Conservation (phyloP, 2,888 invertebrate genomes). For the Apantesis nais region DNA sequence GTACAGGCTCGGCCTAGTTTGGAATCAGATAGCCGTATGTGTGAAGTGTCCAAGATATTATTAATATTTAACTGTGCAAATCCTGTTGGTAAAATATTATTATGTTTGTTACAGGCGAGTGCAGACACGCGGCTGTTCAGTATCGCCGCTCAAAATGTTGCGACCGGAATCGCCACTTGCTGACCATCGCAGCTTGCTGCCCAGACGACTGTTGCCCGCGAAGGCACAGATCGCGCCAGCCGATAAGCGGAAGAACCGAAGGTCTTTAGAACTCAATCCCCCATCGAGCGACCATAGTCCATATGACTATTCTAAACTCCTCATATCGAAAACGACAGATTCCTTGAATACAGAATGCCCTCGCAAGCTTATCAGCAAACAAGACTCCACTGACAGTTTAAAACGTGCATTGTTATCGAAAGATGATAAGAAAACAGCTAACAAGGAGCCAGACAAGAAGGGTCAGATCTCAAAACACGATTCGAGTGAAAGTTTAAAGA, state of each 20-base stretch:
- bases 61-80: background rate
- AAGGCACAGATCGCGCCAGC: slow-evolving; percentile 80
- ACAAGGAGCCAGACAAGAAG: slow-evolving; percentile 71
- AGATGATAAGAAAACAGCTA: slow-evolving; percentile 71
- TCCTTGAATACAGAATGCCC: slow-evolving; percentile 81
- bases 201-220: slow-evolving; percentile 77
- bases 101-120: slow-evolving; percentile 74
- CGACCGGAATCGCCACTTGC: slow-evolving; percentile 84
- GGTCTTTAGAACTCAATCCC: slow-evolving; percentile 81
- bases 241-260: slow-evolving; percentile 78
- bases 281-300: slow-evolving; percentile 69
- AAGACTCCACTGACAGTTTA: slow-evolving; percentile 78
- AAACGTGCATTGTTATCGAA: slow-evolving; percentile 75
- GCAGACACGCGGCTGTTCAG: slow-evolving; percentile 66
- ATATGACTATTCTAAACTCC: slow-evolving; percentile 79
- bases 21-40: no score
- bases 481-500: slow-evolving; percentile 78
- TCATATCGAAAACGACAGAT: slow-evolving; percentile 82
- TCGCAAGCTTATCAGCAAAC: slow-evolving; percentile 75
- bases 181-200: slow-evolving; percentile 82
- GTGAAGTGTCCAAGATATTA: no score
- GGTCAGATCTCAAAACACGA: slow-evolving; percentile 70
- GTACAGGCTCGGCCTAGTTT: no score
- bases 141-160: slow-evolving; percentile 77
- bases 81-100: slow-evolving; percentile 4